Evolutionary conservation across 2,797 vertebrate genomes (phyloP), one percentile per base, ranked within the genome.

Genomic region (Mus minutoides): DNA sequence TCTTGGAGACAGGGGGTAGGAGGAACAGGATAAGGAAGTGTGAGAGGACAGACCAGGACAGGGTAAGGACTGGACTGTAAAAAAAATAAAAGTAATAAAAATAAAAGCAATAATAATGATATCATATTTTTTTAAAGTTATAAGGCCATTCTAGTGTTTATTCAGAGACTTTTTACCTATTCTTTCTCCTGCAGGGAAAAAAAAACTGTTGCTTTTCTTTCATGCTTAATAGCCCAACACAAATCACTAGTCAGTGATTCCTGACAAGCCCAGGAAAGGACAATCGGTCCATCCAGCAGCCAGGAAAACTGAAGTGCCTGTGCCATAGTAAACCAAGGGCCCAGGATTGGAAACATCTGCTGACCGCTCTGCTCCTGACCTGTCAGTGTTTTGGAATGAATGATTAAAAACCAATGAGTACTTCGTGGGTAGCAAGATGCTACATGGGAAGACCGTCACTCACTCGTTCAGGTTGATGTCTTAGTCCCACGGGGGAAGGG

Each of bases 111-210:
- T 34, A 29, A 31, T 31, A 16, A 67, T 34, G 17, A 34, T 34
- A 34, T n/a, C 3, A 0, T n/a, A 69, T 69, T n/a, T 94, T 97
- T 92, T 58, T 60, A 90, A 96, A 97, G 94, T 92, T 82, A 75
- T 88, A 95, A 94, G 0, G 49, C 73, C 88, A 71, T 94, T 91
- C 89, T 88, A 64, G 37, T 90, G 90, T 94, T 96, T 90, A 92
- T 88, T 93, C 88, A 76, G 69, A 92, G 91, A 94, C 40, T 92
- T 90, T 97, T 97, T 88, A 96, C 94, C 92, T 97, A 85, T 87
- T 93, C 71, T 93, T 96, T 93, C 73, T 78, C 78, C 92, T n/a
- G 17, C 92, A 22, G 17, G 34, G 21, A 6, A 16, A 2, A 91
- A 49, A 49, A 62, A 90, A 86, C 43, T 52, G 69, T 16, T 46